Evolutionary conservation across 2,113 vertebrate genomes (phyloP).

Genomic region (Rostratula benghalensis): DNA sequence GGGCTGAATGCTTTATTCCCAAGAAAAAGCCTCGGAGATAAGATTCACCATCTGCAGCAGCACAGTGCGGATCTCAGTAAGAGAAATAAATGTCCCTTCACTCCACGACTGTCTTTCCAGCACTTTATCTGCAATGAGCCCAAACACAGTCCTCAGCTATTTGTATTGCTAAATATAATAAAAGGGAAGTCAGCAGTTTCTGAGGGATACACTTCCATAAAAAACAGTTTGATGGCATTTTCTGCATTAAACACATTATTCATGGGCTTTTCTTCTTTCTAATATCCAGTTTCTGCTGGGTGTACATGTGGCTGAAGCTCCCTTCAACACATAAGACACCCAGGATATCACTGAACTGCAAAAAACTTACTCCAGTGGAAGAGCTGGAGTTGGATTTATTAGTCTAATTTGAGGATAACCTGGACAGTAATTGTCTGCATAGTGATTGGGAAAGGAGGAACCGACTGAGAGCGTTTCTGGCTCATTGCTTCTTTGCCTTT

Average conservation of each 20-base stretch:
- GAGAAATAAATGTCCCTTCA: conserved; percentile 69
- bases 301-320: not conserved
- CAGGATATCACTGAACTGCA: not conserved
- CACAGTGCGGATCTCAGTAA: not conserved
- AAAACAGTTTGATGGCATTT: conserved; percentile 38
- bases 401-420: not conserved
- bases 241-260: conserved; percentile 61
- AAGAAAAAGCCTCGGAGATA: conserved; percentile 66
- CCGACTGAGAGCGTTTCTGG: not conserved
- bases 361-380: not conserved
- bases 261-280: conserved; percentile 33
- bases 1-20: conserved; percentile 72
- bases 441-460: not conserved
- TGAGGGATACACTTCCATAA: conserved; percentile 59
- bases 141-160: conserved; percentile 61
- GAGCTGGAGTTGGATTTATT: not conserved
- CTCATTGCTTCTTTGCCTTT: not conserved
- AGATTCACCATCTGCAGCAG: conserved; percentile 62
- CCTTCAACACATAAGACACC: not conserved
- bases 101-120: conserved; percentile 47
- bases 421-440: not conserved
- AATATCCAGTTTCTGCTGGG: not conserved
- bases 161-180: conserved; percentile 67
- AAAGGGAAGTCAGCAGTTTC: conserved; percentile 53
- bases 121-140: conserved; percentile 63